Percentiles rank a stretch among this genome's conserved stretches.
These are phyloP conservation scores for Noturus placidus DNA, from an alignment of 2,113 vertebrate genomes.

Conservation along the genomic window DNA sequence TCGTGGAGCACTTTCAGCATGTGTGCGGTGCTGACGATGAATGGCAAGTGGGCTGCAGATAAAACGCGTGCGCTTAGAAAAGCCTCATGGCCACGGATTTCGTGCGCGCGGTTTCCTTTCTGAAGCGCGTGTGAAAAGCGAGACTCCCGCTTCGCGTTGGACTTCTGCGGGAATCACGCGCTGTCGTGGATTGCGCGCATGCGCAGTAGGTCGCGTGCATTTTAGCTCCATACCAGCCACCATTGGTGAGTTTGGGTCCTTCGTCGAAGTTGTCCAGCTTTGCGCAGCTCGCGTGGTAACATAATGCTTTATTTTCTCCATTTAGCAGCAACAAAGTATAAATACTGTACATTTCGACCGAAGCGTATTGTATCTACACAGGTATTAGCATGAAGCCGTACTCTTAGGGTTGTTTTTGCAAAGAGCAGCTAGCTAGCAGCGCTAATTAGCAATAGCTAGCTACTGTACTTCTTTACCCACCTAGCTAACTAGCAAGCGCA, in stretches of 20 bases:
- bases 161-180: conserved; percentile 64
- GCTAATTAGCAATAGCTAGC: not conserved
- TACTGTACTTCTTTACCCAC: not conserved
- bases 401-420: not conserved
- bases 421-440: not conserved
- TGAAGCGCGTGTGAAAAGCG: conserved; percentile 17
- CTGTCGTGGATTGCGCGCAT: conserved; percentile 64
- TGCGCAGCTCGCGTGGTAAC: not conserved
- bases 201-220: conserved; percentile 54
- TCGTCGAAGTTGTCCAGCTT: conserved; percentile 60
- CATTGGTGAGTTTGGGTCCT: conserved; percentile 66
- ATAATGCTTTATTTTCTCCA: not conserved
- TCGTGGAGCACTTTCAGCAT: not conserved
- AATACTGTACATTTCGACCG: conserved; percentile 53
- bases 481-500: not conserved
- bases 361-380: no score
- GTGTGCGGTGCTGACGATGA: no score
- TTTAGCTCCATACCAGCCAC: conserved; percentile 62
- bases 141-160: conserved; percentile 59
- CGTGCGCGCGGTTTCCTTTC: conserved; percentile 44
- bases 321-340: conserved; percentile 43
- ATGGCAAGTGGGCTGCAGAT: not conserved
- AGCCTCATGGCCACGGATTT: conserved; percentile 20
- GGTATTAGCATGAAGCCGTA: not conserved
- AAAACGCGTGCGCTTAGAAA: not conserved